Evolutionary conservation across 1,140 invertebrate species (phyloP).

Genomic region (Orussus abietinus): DNA sequence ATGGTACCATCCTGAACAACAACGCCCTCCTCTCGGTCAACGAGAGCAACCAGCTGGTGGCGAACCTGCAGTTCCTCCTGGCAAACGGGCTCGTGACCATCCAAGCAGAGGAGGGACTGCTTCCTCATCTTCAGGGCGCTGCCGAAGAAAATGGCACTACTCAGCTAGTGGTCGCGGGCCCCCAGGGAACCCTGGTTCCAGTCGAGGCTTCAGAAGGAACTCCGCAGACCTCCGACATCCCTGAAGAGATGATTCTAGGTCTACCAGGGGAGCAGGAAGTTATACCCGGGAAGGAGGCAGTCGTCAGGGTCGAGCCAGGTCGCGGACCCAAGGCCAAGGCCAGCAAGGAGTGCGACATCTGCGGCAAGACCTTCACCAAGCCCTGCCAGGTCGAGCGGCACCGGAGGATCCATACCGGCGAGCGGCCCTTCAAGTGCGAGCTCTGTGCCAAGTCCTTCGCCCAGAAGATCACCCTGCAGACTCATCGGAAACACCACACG

Average conservation of each 20-base stretch:
- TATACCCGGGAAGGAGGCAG: too few relatives aligned
- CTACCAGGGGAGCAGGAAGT: too few relatives aligned
- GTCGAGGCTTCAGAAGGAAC: too few relatives aligned
- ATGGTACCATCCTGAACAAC: constrained; percentile 29
- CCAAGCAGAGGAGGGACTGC: constrained; percentile 32
- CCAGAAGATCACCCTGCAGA: constrained; percentile 62
- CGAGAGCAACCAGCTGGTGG: constrained; percentile 38
- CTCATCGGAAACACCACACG: constrained; percentile 61
- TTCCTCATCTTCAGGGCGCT: constrained; percentile 20
- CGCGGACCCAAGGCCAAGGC: too few relatives aligned
- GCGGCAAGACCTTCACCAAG: constrained; percentile 46
- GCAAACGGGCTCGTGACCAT: constrained; percentile 39
- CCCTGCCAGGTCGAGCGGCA: constrained; percentile 46
- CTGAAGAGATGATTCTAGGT: too few relatives aligned
- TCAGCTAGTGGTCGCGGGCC: too few relatives aligned
- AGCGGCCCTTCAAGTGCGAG: constrained; percentile 64
- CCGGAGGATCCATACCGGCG: constrained; percentile 62
- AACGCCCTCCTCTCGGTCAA: constrained; percentile 29
- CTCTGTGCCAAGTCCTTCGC: constrained; percentile 64
- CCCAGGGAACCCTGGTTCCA: too few relatives aligned
- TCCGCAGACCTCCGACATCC: too few relatives aligned
- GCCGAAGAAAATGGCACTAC: constrained; percentile 10
- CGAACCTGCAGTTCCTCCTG: constrained; percentile 38
- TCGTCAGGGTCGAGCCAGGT: too few relatives aligned
- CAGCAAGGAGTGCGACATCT: constrained; percentile 42